A percentile compares a stretch with the other conserved stretches of the same genome.
These are phyloP conservation scores for Pachyseris speciosa DNA, from an alignment of 64 coral and sea anemone species.

Conservation along the genomic window DNA sequence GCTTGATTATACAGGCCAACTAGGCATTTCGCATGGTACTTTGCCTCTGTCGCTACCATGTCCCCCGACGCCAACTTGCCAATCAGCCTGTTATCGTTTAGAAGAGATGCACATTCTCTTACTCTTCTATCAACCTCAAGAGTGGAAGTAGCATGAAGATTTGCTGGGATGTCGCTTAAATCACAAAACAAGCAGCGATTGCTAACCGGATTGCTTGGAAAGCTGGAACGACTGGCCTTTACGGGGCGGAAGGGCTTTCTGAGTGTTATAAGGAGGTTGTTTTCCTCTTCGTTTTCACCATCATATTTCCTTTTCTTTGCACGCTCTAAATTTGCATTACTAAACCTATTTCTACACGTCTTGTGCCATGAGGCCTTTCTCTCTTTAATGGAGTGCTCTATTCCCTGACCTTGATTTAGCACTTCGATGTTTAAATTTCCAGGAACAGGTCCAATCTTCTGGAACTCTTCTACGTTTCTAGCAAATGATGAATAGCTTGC, in stretches of 20 bases:
- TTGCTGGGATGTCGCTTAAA: neutral
- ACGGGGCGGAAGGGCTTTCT: conserved; percentile 19
- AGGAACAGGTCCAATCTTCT: neutral
- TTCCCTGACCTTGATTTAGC: conserved; percentile 21
- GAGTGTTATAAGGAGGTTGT: neutral
- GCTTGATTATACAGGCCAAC: conserved; percentile 61
- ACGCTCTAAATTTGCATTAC: conserved; percentile 19
- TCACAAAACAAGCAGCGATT: conserved; percentile 71
- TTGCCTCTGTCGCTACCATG: conserved; percentile 51
- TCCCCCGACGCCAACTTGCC: conserved; percentile 55
- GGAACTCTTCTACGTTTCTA: conserved; percentile 28
- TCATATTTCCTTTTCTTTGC: conserved; percentile 46
- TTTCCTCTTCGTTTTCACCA: neutral
- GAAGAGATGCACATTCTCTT: conserved; percentile 33
- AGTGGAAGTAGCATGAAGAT: conserved; percentile 63
- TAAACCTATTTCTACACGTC: conserved; percentile 29
- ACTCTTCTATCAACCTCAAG: conserved; percentile 66
- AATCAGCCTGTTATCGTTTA: conserved; percentile 71
- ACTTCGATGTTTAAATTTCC: conserved; percentile 15
- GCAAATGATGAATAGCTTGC: conserved; percentile 56
- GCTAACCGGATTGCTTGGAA: neutral
- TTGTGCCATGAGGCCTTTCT: conserved; percentile 49
- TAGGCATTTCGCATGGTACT: too few relatives aligned
- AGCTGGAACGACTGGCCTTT: conserved; percentile 26
- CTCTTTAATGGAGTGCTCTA: conserved; percentile 17